Base-by-base conservation (phyloP, 2,888 invertebrate genomes). In the Melikaiella ostensackeni region DNA sequence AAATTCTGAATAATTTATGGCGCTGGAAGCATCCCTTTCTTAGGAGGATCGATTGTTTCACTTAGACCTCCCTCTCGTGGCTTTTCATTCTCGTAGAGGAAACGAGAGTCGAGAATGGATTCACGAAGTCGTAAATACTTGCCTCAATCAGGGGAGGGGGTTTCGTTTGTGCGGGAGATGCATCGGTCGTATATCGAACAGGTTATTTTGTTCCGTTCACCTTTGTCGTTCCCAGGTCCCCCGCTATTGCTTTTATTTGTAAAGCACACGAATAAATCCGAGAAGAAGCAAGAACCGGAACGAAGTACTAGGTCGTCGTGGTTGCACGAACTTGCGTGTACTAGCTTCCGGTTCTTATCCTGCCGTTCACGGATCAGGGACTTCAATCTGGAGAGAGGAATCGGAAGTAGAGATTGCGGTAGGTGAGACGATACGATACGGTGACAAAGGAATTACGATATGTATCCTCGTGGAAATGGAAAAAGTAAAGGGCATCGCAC, bases 321-420 rank as follows among this genome's bases (percentile, higher is more conserved):
- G 82, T 79, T 81, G 79, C 79, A 79, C 77, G 76, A 81, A 79
- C 78, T 79, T 77, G 76, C 79, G 78, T 79, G 77, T 38, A 64
- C 79, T 70, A 74, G 66, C 27, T 64, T 21, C 64, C 66, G 75
- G 64, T 79, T 79, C 78, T 82, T 81, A 82, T 79, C 82, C 79
- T 33, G 63, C 78, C 81, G 78, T 82, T 82, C 80, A 82, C 81
- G 82, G 82, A 82, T 82, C 80, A 82, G 80, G 81, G 81, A 82
- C 80, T 80, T 81, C 77, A 81, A 80, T 81, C 61, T 27, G 46
- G 79, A 76, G 76, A 80, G 80, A 76, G 66, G 24, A 57, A 57
- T 57, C 57, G 57, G 57, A 57, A 24, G 24, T 57, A 4, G 24
- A 57, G 24, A 57, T 57, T 57, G 57, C 24, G 24, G 24, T 57